phyloP scores from a whole-genome alignment of 2,113 vertebrate genomes.

The Panurus biarmicus region DNA sequence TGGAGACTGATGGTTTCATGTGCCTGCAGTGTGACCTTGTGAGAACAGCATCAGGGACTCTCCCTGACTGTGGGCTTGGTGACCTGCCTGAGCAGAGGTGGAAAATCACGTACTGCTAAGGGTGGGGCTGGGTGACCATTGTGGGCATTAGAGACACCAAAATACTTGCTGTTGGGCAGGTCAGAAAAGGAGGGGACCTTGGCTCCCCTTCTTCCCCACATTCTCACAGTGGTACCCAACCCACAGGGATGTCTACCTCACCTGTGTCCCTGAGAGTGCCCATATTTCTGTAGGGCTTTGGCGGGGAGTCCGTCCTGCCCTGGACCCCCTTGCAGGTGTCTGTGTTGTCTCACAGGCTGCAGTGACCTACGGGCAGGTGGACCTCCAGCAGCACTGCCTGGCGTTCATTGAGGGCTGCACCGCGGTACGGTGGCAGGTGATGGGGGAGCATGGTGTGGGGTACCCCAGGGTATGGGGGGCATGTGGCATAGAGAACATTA shows the following conservation, averaged over 20 bases:
- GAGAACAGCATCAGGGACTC: neutral
- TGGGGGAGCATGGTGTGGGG: neutral
- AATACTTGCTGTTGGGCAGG: neutral
- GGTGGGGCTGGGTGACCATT: rapidly evolving
- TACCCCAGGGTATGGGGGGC: neutral
- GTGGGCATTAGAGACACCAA: neutral
- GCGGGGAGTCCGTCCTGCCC: neutral
- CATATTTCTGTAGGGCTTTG: neutral
- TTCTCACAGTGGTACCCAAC: rapidly evolving
- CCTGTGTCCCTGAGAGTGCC: neutral
- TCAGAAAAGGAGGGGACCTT: neutral
- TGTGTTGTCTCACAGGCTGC: constrained; percentile 63
- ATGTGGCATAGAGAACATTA: rapidly evolving
- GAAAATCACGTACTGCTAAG: neutral
- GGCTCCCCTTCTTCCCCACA: neutral
- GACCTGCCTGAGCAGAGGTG: rapidly evolving
- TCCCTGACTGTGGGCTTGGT: rapidly evolving
- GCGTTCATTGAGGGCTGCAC: constrained; percentile 70
- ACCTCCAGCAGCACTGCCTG: constrained; percentile 70
- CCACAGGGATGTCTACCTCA: neutral
- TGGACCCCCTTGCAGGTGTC: neutral
- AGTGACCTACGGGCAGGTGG: constrained; percentile 69
- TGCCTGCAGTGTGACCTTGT: neutral
- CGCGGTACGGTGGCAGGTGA: constrained; percentile 10
- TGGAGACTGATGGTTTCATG: neutral